phyloP scores from a whole-genome alignment of 2,797 vertebrate genomes.

The Trachurus trachurus region DNA sequence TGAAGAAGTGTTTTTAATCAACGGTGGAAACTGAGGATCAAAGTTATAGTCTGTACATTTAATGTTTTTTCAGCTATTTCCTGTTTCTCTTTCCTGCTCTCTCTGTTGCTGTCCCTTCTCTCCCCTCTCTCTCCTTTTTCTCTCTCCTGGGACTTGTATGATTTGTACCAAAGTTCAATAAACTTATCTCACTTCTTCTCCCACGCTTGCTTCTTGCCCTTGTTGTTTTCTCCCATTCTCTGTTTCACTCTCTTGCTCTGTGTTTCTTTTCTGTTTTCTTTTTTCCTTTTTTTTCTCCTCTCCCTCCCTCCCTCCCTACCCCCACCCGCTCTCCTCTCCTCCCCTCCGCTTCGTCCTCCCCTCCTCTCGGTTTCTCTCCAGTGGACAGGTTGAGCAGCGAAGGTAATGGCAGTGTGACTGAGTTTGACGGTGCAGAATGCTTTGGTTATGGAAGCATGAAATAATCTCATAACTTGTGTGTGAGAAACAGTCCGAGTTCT shows the following conservation, averaged over 20 bases:
- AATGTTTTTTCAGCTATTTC: conserved; percentile 58
- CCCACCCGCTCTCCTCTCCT: too few species aligned
- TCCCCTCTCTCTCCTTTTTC: conserved; percentile 27
- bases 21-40: conserved; percentile 8
- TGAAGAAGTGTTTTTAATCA: conserved; percentile 18
- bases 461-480: conserved; percentile 43
- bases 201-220: conserved; percentile 57
- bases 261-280: conserved; percentile 35
- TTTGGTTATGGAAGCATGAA: conserved; percentile 57
- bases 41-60: conserved; percentile 3
- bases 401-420: conserved; percentile 81
- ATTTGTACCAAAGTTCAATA: conserved; percentile 69
- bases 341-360: conserved; percentile 17
- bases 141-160: conserved; percentile 50
- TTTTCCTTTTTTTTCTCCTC: conserved; percentile 9
- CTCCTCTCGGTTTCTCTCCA: conserved; percentile 79
- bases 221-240: conserved; percentile 58
- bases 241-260: conserved; percentile 66
- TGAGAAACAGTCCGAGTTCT: conserved; percentile 37
- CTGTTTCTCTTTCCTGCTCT: conserved; percentile 45
- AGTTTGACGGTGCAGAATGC: conserved; percentile 58
- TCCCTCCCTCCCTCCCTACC: too few species aligned
- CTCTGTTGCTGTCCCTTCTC: conserved; percentile 20
- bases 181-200: conserved; percentile 73
- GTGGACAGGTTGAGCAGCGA: conserved; percentile 83